phyloP scores from a whole-genome alignment of 64 coral and sea anemone species.

The Stylophora pistillata region DNA sequence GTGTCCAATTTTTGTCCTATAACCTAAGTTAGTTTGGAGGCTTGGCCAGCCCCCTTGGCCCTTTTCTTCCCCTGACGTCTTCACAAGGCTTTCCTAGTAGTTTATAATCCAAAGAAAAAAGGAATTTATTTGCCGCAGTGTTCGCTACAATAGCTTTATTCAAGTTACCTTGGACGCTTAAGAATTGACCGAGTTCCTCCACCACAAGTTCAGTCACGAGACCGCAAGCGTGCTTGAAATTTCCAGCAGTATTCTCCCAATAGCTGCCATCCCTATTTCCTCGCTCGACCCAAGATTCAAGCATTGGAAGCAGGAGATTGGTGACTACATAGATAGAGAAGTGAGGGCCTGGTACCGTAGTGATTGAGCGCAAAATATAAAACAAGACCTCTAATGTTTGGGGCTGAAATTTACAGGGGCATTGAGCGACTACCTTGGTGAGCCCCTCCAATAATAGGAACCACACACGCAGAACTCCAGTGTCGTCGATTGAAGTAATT shows the following conservation, averaged over 20 bases:
- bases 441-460: slow-evolving; percentile 96
- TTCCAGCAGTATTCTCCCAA: slow-evolving; percentile 96
- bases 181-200: slow-evolving; percentile 85
- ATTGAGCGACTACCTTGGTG: slow-evolving; percentile 86
- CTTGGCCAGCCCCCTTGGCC: too few species aligned
- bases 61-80: too few species aligned
- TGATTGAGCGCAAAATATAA: slow-evolving; percentile 86
- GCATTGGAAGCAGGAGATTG: slow-evolving; percentile 88
- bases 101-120: too few species aligned
- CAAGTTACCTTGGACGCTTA: slow-evolving; percentile 90
- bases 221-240: slow-evolving; percentile 99
- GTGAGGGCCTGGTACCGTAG: slow-evolving; percentile 89
- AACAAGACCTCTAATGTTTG: slow-evolving; percentile 96
- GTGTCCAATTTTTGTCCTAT: too few species aligned
- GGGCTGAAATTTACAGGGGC: slow-evolving; percentile 93
- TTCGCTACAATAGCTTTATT: not conserved
- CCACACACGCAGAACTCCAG: slow-evolving; percentile 94
- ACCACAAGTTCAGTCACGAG: slow-evolving; percentile 94
- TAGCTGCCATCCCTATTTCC: slow-evolving; percentile 78
- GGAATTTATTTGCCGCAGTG: too few species aligned
- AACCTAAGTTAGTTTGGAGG: too few species aligned
- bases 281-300: slow-evolving; percentile 86
- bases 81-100: too few species aligned
- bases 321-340: slow-evolving; percentile 94
- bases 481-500: slow-evolving; percentile 94